Evolutionary conservation across 2,113 vertebrate genomes (phyloP), one percentile per base, ranked within the genome.

Genomic region (Takifugu flavidus): DNA sequence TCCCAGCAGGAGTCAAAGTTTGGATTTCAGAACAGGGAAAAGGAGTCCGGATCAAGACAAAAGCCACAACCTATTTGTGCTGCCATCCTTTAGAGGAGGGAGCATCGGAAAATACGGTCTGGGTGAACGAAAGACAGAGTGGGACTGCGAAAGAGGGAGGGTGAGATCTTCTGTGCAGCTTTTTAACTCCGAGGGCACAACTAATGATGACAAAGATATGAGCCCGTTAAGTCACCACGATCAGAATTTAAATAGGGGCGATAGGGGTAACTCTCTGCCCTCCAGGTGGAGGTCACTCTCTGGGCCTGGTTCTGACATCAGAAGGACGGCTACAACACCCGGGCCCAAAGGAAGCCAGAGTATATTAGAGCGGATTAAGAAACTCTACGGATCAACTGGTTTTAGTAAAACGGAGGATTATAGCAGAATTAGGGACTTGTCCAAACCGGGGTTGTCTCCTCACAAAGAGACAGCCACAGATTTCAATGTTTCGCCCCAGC

Each of bases 311-410:
- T 43, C 20, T 0, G 64, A 42, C 27, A 20, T 49, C 27, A 73
- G 50, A 58, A 77, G 63, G 25, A 52, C 61, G 55, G 26, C 61
- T 50, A 3, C 54, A 25, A 66, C 59, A 0, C 12, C 55, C 13
- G 82, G 82, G 34, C 20, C 80, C 10, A 79, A 73, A 60, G 75
- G 82, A 63, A 82, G 86, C 53, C 79, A 84, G 60, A 85, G 82
- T 45, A 90, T 89, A 64, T 29, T 27, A 55, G 84, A 88, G 47
- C 71, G 89, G 26, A 91, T 90, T 42, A 75, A 89, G 53, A 90
- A 82, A 61, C 87, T 91, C 5, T 89, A 67, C 10, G 67, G 77
- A 6, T 61, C 72, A 20, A 57, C 63, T 44, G 67, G 56, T 47
- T 46, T 65, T 15, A 55, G 75, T 51, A 67, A 85, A 77, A 39